phyloP scores from a whole-genome alignment of 2,113 vertebrate species.

The Cyrtonyx montezumae region DNA sequence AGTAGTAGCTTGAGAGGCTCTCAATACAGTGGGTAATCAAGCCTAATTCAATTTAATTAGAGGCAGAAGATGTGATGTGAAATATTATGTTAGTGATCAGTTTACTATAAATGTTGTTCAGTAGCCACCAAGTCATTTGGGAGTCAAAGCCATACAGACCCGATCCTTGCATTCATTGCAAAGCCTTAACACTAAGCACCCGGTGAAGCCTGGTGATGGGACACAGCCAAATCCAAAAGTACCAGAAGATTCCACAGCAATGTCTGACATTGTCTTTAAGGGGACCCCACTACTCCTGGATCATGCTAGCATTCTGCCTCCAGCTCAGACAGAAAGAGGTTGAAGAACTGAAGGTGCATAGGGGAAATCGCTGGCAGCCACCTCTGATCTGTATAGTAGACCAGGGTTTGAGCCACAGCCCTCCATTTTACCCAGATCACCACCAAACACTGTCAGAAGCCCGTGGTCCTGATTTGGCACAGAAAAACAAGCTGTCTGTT shows the following conservation, averaged over 20 bases:
- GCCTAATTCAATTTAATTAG: not conserved
- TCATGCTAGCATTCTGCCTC: not conserved
- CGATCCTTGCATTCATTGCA: not conserved
- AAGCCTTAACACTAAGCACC: not conserved
- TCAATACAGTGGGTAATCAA: not conserved
- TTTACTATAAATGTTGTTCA: not conserved
- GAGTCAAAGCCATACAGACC: not conserved
- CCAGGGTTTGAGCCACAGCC: not conserved
- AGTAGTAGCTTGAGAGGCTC: not conserved
- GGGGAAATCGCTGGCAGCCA: not conserved
- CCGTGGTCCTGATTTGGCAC: not conserved
- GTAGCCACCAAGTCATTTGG: not conserved
- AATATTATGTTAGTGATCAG: not conserved
- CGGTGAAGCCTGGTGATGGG: rapidly evolving
- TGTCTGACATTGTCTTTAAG: rapidly evolving
- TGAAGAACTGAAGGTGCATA: not conserved
- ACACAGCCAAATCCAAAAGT: rapidly evolving
- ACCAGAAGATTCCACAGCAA: not conserved
- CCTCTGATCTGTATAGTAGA: not conserved
- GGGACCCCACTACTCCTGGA: not conserved
- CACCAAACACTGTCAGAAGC: not conserved
- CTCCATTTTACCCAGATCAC: not conserved
- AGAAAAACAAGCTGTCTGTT: not conserved
- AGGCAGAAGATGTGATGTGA: not conserved
- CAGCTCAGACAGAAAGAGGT: not conserved